Evolutionary conservation across 2,113 vertebrate genomes (phyloP).

Genomic region (Lepidothrix coronata): DNA sequence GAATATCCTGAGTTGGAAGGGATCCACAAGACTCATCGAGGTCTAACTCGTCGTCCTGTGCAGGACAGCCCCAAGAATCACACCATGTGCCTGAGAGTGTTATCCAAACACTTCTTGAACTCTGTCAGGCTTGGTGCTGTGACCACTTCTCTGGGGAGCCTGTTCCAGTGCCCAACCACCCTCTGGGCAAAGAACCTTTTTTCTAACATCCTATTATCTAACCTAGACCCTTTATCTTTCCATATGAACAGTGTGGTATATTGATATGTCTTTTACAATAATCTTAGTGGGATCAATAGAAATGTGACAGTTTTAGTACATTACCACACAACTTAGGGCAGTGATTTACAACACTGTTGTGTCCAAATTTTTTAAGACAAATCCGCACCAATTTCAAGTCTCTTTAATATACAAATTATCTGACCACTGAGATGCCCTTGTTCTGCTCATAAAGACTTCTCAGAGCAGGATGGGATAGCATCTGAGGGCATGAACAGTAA

Average conservation of each 20-base stretch:
- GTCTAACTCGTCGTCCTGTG: not conserved
- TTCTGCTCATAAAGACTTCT: not conserved
- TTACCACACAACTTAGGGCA: not conserved
- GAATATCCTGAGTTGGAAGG: not conserved
- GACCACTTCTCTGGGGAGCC: not conserved
- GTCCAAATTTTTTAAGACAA: not conserved
- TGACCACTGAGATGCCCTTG: not conserved
- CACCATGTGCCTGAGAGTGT: not conserved
- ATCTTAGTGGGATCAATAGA: not conserved
- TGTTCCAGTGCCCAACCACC: not conserved
- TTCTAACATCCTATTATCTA: not conserved
- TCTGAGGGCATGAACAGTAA: not conserved
- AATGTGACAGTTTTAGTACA: not conserved
- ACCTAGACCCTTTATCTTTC: not conserved
- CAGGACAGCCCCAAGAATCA: not conserved
- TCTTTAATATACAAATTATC: not conserved
- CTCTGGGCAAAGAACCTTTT: not conserved
- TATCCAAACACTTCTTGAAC: not conserved
- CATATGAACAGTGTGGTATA: not conserved
- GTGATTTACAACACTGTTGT: not conserved
- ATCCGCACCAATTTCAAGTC: not conserved
- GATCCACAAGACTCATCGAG: rapidly evolving
- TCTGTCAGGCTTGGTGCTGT: not conserved
- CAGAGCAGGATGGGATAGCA: not conserved
- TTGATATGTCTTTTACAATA: not conserved